A percentile compares a stretch with the other conserved stretches of the same genome.
Conservation (phyloP, 2,113 vertebrate genomes). For the Empidonax alnorum region DNA sequence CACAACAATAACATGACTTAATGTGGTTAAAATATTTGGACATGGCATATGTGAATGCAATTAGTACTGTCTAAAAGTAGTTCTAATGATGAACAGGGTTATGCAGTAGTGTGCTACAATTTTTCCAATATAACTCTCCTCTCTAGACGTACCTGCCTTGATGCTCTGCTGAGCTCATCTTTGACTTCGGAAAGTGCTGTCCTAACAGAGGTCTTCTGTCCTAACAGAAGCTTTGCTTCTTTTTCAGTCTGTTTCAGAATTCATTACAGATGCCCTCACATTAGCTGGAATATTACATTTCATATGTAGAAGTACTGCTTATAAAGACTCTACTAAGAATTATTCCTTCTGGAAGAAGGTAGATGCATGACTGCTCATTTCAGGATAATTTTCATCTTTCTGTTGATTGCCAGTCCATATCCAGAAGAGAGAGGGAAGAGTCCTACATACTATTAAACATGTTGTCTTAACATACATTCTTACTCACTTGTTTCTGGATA, state of each 20-base stretch:
- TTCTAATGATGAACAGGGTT: not conserved
- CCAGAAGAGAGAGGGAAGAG: not conserved
- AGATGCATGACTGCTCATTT: not conserved
- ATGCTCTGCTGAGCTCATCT: not conserved
- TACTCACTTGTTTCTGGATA: not conserved
- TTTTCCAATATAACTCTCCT: not conserved
- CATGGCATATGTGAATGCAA: not conserved
- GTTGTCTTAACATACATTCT: not conserved
- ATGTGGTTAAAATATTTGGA: not conserved
- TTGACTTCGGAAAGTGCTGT: not conserved
- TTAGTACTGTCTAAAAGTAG: slow-evolving; percentile 5
- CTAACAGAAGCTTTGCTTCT: not conserved
- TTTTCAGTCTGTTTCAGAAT: not conserved
- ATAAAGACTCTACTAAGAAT: not conserved
- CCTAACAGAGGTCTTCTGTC: not conserved
- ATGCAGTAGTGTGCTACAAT: not conserved
- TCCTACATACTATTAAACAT: not conserved
- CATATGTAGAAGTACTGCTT: not conserved
- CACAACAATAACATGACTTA: not conserved
- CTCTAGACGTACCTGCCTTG: not conserved
- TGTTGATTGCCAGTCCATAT: not conserved
- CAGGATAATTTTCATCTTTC: not conserved
- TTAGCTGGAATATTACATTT: not conserved
- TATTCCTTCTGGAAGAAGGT: not conserved
- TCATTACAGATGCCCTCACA: not conserved